These are phyloP conservation scores for Anguilla marmorata DNA, from an alignment of 2,797 vertebrate genomes.

Conservation along the genomic window DNA sequence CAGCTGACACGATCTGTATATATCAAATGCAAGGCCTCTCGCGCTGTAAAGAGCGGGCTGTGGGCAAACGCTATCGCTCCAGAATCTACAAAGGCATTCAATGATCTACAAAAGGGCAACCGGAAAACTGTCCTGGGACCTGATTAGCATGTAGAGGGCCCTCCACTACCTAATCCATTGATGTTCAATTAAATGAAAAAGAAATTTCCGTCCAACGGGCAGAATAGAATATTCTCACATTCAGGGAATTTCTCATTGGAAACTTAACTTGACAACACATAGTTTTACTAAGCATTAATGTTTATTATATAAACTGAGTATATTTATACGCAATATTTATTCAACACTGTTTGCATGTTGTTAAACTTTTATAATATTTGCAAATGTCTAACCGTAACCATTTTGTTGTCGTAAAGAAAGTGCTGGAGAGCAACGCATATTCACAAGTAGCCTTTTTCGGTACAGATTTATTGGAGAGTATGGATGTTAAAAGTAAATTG, in stretches of 20 bases:
- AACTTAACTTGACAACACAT: background rate
- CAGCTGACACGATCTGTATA: background rate
- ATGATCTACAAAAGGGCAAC: background rate
- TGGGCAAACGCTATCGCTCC: background rate
- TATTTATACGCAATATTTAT: background rate
- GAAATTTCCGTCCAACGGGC: background rate
- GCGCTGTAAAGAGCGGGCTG: background rate
- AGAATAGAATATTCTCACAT: background rate
- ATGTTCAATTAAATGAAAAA: background rate
- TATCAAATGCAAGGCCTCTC: background rate
- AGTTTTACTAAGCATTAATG: background rate
- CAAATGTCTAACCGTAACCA: background rate
- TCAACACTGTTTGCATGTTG: background rate
- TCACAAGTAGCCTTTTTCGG: background rate
- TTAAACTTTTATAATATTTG: background rate
- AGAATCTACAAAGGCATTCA: background rate
- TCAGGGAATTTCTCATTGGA: background rate
- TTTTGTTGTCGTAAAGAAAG: background rate
- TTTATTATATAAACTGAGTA: background rate
- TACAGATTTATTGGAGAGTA: background rate
- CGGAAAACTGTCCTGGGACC: background rate
- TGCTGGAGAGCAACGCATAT: background rate
- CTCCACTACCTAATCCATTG: background rate
- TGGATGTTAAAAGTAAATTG: constrained; percentile 21
- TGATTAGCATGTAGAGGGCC: background rate